Evolutionary conservation across 2,888 invertebrate species (phyloP).

Genomic region (Tachina grossa): DNA sequence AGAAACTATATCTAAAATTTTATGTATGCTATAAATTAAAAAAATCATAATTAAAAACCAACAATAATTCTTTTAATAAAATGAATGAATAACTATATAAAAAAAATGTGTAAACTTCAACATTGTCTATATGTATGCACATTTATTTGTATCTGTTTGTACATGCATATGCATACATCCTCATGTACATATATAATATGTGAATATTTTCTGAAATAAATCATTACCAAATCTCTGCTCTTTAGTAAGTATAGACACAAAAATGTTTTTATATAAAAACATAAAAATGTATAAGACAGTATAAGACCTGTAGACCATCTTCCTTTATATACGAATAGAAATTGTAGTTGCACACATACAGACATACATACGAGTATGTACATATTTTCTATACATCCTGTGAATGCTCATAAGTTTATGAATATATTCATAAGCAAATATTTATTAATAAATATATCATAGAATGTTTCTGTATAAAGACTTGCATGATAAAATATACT

Average conservation of each 20-base stretch:
- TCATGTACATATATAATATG: background rate
- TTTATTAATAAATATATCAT: conserved; percentile 20
- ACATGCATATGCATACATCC: background rate
- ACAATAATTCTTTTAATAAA: background rate
- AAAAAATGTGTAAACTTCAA: background rate
- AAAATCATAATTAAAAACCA: background rate
- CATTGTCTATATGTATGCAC: no score
- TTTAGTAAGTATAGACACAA: background rate
- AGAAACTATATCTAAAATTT: no score
- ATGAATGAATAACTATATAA: background rate
- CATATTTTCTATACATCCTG: background rate
- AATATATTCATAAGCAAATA: background rate
- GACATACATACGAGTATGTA: background rate
- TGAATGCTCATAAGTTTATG: background rate
- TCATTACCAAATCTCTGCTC: background rate
- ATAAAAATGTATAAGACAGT: no score
- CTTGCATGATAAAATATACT: background rate
- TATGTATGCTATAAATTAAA: no score
- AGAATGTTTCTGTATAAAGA: background rate
- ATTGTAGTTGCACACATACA: no score
- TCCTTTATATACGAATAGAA: background rate
- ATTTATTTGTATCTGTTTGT: no score
- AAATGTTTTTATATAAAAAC: background rate
- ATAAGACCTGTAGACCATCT: background rate
- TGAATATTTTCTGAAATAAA: background rate